Evolutionary conservation across 2,797 vertebrate genomes (phyloP).

Genomic region (Thaleichthys pacificus): DNA sequence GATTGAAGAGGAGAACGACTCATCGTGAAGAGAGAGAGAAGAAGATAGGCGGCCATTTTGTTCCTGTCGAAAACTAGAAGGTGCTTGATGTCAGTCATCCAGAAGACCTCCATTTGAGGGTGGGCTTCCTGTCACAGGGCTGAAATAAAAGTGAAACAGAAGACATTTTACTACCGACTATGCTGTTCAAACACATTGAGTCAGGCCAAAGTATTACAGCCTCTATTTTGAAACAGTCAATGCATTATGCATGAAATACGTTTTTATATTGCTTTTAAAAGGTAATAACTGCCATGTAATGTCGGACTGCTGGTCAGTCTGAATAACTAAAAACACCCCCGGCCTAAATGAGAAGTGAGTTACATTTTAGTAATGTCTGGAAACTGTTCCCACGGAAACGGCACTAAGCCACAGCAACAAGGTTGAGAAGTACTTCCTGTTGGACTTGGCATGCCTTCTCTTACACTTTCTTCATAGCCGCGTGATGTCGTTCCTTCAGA

Average conservation of each 20-base stretch:
- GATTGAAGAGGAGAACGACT: slow-evolving; percentile 39
- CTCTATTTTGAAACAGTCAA: background rate
- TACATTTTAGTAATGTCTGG: background rate
- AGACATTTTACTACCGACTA: background rate
- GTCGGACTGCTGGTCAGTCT: no score
- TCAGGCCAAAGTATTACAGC: background rate
- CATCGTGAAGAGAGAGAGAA: slow-evolving; percentile 39
- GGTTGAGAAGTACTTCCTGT: background rate
- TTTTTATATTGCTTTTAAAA: background rate
- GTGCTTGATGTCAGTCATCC: slow-evolving; percentile 48
- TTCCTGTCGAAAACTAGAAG: slow-evolving; percentile 44
- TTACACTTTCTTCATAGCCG: slow-evolving; percentile 10
- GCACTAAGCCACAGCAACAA: background rate
- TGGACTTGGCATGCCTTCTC: background rate
- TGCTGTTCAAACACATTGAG: background rate
- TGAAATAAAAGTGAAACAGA: background rate
- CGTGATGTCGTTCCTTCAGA: slow-evolving; percentile 22
- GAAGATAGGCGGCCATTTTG: slow-evolving; percentile 38
- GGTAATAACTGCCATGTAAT: background rate
- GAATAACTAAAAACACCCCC: background rate
- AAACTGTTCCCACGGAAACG: background rate
- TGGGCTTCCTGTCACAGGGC: background rate
- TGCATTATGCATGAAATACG: background rate
- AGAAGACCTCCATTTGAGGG: slow-evolving; percentile 15
- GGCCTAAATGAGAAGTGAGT: background rate